Evolutionary conservation across 2,888 invertebrate genomes (phyloP).

Genomic region (Ligdia adustata): DNA sequence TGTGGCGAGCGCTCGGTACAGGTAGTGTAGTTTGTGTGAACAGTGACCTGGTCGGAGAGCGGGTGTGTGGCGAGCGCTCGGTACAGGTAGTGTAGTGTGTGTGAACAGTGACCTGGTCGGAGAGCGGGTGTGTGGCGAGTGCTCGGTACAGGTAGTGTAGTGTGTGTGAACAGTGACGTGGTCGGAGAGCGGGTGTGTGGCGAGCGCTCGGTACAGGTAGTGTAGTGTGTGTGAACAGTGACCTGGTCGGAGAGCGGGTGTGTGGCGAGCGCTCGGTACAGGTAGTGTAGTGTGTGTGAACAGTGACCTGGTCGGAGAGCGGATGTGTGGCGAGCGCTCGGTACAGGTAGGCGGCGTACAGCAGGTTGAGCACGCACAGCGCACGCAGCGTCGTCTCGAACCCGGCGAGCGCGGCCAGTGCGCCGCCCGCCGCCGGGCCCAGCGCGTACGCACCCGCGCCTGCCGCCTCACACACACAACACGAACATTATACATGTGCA

Average conservation of each 20-base stretch:
- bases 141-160: not conserved
- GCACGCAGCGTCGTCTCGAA: conserved; percentile 62
- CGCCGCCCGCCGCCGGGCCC: conserved; percentile 53
- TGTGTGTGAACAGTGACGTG: too few species aligned
- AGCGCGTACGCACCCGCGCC: conserved; percentile 66
- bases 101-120: too few species aligned
- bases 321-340: conserved; percentile 54
- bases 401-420: conserved; percentile 57
- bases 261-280: not conserved
- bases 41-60: not conserved
- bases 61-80: not conserved
- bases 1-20: too few species aligned
- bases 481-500: too few species aligned
- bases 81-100: too few species aligned
- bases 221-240: too few species aligned
- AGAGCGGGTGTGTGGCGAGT: too few species aligned
- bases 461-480: too few species aligned
- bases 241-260: not conserved
- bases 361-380: conserved; percentile 66
- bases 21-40: not conserved
- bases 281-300: not conserved
- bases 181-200: too few species aligned
- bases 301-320: conserved; percentile 60
- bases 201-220: too few species aligned
- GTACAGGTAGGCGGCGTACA: conserved; percentile 63